Evolutionary conservation across 2,113 vertebrate species (phyloP).

Genomic region (Vulpes lagopus): DNA sequence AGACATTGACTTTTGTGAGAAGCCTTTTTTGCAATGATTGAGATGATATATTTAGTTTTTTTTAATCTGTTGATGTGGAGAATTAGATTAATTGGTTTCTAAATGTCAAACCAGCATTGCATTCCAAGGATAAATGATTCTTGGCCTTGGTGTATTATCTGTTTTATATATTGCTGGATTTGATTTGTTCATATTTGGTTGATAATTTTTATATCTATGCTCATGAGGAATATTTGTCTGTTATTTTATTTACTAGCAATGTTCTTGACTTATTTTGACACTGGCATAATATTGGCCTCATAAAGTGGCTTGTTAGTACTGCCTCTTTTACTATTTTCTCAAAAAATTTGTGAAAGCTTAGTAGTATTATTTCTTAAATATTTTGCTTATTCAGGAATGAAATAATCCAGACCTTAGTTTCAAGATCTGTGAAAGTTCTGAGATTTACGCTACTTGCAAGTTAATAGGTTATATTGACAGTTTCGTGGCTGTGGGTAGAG

Average conservation of each 20-base stretch:
- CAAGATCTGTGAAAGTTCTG: not conserved
- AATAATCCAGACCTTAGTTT: not conserved
- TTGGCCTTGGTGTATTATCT: not conserved
- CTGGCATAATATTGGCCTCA: not conserved
- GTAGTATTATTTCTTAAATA: not conserved
- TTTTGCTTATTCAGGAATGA: not conserved
- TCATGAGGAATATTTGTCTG: not conserved
- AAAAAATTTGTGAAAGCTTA: not conserved
- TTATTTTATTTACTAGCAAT: not conserved
- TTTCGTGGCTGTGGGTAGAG: not conserved
- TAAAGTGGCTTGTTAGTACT: not conserved
- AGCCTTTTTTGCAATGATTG: not conserved
- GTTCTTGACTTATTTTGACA: not conserved
- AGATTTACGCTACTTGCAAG: not conserved
- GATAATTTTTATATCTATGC: not conserved
- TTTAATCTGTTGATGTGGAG: not conserved
- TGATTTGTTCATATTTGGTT: not conserved
- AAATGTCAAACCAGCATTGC: not conserved
- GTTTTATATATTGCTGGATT: not conserved
- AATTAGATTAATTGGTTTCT: not conserved
- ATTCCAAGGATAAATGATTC: not conserved
- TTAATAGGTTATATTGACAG: not conserved
- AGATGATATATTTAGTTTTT: not conserved
- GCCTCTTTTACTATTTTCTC: not conserved
- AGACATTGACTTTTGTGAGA: not conserved